Percentiles rank a stretch among this genome's conserved stretches.
Conservation (phyloP, 2,888 invertebrate species). For the Brenthis daphne region DNA sequence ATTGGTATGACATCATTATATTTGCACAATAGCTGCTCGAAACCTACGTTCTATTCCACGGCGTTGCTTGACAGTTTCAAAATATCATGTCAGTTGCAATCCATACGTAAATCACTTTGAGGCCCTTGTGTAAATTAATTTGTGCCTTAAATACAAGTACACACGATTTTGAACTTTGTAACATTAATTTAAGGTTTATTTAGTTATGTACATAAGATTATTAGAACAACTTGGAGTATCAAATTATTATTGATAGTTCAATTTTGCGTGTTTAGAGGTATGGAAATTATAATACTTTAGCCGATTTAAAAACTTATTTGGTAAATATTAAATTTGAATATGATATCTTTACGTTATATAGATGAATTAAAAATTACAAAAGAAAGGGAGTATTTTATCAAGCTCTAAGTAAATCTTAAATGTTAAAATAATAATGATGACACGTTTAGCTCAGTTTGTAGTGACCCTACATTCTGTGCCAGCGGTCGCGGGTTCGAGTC, state of each 20-base stretch:
- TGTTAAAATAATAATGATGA: too few relatives aligned
- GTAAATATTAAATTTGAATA: not conserved
- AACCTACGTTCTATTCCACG: constrained; percentile 16
- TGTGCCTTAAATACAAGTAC: constrained; percentile 22
- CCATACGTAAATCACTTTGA: constrained; percentile 32
- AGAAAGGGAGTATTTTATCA: too few relatives aligned
- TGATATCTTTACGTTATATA: not conserved
- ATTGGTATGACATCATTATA: constrained; percentile 14
- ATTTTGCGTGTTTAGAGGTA: constrained; percentile 18
- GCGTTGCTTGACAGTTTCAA: constrained; percentile 33
- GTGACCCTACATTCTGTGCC: too few relatives aligned
- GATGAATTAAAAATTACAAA: too few relatives aligned
- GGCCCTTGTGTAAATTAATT: constrained; percentile 33
- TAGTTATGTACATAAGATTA: not conserved
- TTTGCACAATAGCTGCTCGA: constrained; percentile 5
- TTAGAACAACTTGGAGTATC: constrained; percentile 12
- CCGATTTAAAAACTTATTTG: not conserved
- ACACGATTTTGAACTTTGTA: constrained; percentile 6
- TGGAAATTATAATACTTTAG: constrained; percentile 14
- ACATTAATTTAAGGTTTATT: not conserved
- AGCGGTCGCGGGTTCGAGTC: too few relatives aligned
- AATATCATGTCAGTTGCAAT: constrained; percentile 35
- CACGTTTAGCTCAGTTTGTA: too few relatives aligned
- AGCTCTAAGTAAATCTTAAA: too few relatives aligned
- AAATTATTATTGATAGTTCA: constrained; percentile 31